These are phyloP conservation scores for Enteromius fasciolatus DNA, from an alignment of 2,797 vertebrate genomes.

Conservation along the genomic window DNA sequence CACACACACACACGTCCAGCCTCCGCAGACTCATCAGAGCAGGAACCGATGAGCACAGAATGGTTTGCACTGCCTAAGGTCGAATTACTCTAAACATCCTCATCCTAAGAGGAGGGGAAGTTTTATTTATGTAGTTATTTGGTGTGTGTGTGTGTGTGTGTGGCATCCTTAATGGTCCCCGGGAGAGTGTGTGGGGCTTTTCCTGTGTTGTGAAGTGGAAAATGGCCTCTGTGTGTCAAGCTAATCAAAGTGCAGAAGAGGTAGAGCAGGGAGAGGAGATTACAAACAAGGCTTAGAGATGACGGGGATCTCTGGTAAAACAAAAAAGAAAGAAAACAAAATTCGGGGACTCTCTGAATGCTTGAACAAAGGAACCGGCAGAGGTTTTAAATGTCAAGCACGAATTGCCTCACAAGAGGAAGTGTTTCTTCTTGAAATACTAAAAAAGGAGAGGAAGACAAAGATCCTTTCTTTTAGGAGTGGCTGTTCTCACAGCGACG, in stretches of 20 bases:
- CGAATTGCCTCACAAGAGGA: constrained; percentile 9
- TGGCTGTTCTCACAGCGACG: constrained; percentile 38
- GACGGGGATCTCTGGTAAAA: constrained; percentile 56
- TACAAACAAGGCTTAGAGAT: constrained; percentile 46
- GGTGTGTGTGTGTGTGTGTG: constrained; percentile 55
- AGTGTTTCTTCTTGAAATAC: constrained; percentile 16
- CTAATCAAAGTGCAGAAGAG: constrained; percentile 73
- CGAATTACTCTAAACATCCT: constrained; percentile 40
- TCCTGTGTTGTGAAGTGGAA: constrained; percentile 74
- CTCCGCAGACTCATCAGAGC: constrained; percentile 32
- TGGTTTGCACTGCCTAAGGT: constrained; percentile 46
- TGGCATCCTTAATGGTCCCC: constrained; percentile 45
- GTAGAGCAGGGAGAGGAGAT: constrained; percentile 62
- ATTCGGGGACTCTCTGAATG: constrained; percentile 19
- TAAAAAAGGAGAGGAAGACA: constrained; percentile 21
- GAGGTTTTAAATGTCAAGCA: constrained; percentile 31
- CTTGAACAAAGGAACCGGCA: constrained; percentile 42
- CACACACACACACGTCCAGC: constrained; percentile 23
- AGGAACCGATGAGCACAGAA: constrained; percentile 47
- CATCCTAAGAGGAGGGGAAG: constrained; percentile 40
- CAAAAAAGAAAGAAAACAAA: constrained; percentile 49
- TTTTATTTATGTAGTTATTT: constrained; percentile 42
- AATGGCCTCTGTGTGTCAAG: constrained; percentile 77
- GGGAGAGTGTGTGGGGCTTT: constrained; percentile 45
- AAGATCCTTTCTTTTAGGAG: constrained; percentile 27